Evolutionary conservation across 2,888 invertebrate genomes (phyloP).

Genomic region (Teinopalpus imperialis): DNA sequence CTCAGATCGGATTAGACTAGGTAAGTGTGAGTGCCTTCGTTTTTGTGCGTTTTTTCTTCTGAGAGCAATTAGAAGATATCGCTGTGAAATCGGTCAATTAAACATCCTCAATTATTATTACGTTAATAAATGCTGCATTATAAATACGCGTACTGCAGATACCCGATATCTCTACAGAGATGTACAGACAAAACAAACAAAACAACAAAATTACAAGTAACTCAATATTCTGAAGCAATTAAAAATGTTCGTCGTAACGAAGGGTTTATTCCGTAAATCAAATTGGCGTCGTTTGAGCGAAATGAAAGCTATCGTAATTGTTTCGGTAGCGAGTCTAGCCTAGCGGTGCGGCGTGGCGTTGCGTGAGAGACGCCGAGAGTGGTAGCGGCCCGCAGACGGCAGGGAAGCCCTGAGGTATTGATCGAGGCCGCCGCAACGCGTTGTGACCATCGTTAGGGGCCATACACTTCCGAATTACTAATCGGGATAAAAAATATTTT

Average conservation of each 20-base stretch:
- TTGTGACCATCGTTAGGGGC: conserved; percentile 60
- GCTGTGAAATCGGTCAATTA: too few relatives aligned
- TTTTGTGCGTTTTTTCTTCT: too few relatives aligned
- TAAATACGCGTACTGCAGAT: too few relatives aligned
- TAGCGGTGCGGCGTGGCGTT: conserved; percentile 39
- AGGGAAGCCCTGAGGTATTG: conserved; percentile 74
- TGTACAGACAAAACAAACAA: too few relatives aligned
- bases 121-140: too few relatives aligned
- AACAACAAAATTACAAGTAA: neutral
- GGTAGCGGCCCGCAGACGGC: conserved; percentile 44
- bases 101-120: too few relatives aligned
- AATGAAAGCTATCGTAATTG: neutral
- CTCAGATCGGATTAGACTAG: too few relatives aligned
- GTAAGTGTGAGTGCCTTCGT: too few relatives aligned
- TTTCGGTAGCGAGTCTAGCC: conserved; percentile 33
- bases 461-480: conserved; percentile 43
- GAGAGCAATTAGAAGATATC: too few relatives aligned
- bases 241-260: conserved; percentile 8
- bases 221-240: conserved; percentile 15
- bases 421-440: conserved; percentile 72
- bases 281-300: conserved; percentile 7
- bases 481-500: conserved; percentile 10
- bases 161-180: too few relatives aligned
- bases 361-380: conserved; percentile 45
- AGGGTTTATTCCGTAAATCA: neutral